Evolutionary conservation across 2,113 vertebrate genomes (phyloP), one percentile per base, ranked within the genome.

Genomic region (Pseudorhombus dupliciocellatus): DNA sequence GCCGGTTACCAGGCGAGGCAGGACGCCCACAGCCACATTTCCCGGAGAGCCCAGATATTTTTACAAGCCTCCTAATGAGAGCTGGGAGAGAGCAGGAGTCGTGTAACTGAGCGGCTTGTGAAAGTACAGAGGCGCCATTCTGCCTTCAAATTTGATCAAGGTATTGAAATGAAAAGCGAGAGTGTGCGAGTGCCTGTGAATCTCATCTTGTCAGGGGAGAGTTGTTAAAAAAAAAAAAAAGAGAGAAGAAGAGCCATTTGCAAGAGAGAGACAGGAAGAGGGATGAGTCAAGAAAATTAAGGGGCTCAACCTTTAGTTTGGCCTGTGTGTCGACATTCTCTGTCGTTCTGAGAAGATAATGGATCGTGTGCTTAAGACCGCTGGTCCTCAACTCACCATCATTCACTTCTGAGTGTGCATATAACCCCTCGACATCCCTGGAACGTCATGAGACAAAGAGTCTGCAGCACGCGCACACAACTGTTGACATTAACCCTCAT

Each of bases 11-110:
- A 53, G 34, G 30, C 42, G 73, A 42, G 11, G 42, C 44, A 64
- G 69, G 66, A 77, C 26, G 26, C 58, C 70, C 52, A 10, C 83
- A 73, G 73, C 66, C 85, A 15, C 80, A 66, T 66, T 80, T 83
- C 68, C 46, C 57, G 14, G 50, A 81, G 73, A 83, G 51, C 80
- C 76, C 67, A 80, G 83, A 75, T 81, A 65, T 78, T 89, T 90
- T 91, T 88, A 89, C 83, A 75, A 89, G 88, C 34, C 75, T 81
- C 70, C 63, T 90, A 92, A 90, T 91, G 82, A 87, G 88, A 82
- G 72, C 68, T 60, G 76, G 18, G 34, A 56, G 66, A 60, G 63
- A 72, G 77, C 59, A 51, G 31, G 66, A 58, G 68, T 53, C 25
- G 51, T 74, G 62, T 40, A 77, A 77, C 51, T 3, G 34, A 62